Evolutionary conservation across 2,888 invertebrate genomes (phyloP).

Genomic region (Limnephilus lunatus): DNA sequence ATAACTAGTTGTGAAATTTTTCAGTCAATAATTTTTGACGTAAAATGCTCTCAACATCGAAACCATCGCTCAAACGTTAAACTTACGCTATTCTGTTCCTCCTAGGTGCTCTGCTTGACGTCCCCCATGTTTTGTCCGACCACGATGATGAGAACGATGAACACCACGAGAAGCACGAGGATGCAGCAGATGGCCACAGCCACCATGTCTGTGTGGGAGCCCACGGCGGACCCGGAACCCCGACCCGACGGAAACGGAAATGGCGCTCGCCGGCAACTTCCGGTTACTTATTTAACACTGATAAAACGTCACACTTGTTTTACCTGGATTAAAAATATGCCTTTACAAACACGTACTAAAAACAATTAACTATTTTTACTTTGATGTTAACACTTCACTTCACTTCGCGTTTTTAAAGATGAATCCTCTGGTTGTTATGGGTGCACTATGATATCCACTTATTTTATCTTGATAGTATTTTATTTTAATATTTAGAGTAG

Average conservation of each 20-base stretch:
- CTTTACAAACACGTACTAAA: not conserved
- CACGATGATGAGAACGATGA: constrained; percentile 89
- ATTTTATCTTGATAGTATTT: not conserved
- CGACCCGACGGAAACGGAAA: not conserved
- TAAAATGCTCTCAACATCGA: not conserved
- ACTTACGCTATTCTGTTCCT: constrained; percentile 54
- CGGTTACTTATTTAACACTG: not conserved
- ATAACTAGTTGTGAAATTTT: too few relatives aligned
- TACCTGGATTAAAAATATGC: not conserved
- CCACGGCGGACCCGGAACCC: constrained; percentile 68
- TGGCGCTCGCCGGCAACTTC: not conserved
- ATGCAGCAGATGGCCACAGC: constrained; percentile 91
- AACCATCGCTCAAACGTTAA: not conserved
- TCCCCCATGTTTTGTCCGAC: constrained; percentile 86
- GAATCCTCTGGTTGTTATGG: not conserved
- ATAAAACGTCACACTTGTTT: not conserved
- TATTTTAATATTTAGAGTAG: not conserved
- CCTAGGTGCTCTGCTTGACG: constrained; percentile 73
- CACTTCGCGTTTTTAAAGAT: not conserved
- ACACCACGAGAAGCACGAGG: constrained; percentile 87
- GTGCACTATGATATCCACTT: not conserved
- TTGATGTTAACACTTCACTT: not conserved
- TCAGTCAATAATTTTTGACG: too few relatives aligned
- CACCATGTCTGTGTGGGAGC: constrained; percentile 83
- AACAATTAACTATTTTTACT: not conserved